Conservation (phyloP, 92 coral and sea anemone species). For the Zoanthus gigantus region DNA sequence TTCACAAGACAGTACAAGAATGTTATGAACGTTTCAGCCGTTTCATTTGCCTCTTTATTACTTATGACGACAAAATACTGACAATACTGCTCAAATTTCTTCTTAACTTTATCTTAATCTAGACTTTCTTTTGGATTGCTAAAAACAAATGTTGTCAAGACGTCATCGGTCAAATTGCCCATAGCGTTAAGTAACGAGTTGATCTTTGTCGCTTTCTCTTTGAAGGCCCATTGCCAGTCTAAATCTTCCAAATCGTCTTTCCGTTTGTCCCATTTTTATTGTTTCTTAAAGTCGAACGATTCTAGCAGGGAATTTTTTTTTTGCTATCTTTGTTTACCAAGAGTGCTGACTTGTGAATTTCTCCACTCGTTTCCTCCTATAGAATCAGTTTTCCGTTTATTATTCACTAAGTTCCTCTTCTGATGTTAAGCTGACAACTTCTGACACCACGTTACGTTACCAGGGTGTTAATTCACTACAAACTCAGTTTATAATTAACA, state of each 20-base stretch:
- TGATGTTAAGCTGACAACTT: no score
- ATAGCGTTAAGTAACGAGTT: slow-evolving; percentile 43
- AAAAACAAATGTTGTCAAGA: slow-evolving; percentile 1
- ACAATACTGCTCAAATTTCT: slow-evolving; percentile 33
- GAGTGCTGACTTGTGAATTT: no score
- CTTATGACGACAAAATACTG: slow-evolving; percentile 20
- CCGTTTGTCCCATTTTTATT: slow-evolving; percentile 42
- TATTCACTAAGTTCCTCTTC: no score
- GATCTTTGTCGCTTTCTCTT: slow-evolving; percentile 26
- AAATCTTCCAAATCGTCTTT: slow-evolving; percentile 23
- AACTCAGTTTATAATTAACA: no score
- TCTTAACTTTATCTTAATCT: slow-evolving; percentile 45
- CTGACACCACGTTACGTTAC: not conserved
- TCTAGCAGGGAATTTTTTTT: not conserved
- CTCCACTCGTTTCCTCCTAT: no score
- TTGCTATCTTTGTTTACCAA: no score
- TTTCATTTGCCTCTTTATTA: slow-evolving; percentile 38
- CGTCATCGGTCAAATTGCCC: slow-evolving; percentile 22
- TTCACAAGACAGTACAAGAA: slow-evolving; percentile 25
- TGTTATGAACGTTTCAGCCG: slow-evolving; percentile 53
- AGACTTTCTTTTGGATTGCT: not conserved
- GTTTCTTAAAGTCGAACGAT: slow-evolving; percentile 1
- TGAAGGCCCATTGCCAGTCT: slow-evolving; percentile 38
- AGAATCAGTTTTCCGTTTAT: no score
- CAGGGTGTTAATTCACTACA: not conserved